A percentile compares a stretch with the other conserved stretches of the same genome.
Evolutionary conservation across 2,888 invertebrate species (phyloP).

Genomic region (Hyles lineata): DNA sequence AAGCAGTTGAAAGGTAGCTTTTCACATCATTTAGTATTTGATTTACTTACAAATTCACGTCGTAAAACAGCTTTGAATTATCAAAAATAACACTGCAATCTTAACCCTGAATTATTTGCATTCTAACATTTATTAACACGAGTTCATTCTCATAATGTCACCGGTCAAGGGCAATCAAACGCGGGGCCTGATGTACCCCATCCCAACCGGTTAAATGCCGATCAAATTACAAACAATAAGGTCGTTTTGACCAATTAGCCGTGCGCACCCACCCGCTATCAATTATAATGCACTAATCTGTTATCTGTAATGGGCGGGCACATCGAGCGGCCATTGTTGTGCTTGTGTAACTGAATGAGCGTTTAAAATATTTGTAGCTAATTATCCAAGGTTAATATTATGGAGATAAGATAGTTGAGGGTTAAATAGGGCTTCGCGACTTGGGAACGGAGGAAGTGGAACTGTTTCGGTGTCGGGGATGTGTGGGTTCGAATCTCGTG

Average conservation of each 20-base stretch:
- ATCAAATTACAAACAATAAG: conserved; percentile 34
- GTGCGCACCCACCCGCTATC: conserved; percentile 42
- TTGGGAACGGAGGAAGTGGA: background rate
- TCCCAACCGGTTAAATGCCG: conserved; percentile 16
- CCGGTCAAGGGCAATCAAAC: conserved; percentile 16
- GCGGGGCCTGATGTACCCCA: conserved; percentile 3
- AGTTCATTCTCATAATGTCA: conserved; percentile 4
- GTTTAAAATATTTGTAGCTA: conserved; percentile 26
- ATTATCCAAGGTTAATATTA: conserved; percentile 15
- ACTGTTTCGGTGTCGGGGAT: background rate
- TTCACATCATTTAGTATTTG: too few species aligned
- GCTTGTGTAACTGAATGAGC: conserved; percentile 11
- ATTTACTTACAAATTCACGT: too few species aligned
- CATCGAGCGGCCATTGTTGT: conserved; percentile 10
- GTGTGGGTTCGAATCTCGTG: too few species aligned
- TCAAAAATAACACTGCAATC: too few species aligned
- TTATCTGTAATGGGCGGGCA: conserved; percentile 32
- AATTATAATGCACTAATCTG: conserved; percentile 41
- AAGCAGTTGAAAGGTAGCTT: too few species aligned
- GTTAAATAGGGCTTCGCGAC: background rate
- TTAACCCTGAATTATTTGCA: too few species aligned
- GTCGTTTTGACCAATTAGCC: conserved; percentile 39
- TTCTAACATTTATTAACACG: background rate
- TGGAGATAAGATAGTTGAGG: conserved; percentile 10
- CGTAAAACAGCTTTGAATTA: too few species aligned